phyloP scores from a whole-genome alignment of 2,797 vertebrate species.

The Apogon talboti region DNA sequence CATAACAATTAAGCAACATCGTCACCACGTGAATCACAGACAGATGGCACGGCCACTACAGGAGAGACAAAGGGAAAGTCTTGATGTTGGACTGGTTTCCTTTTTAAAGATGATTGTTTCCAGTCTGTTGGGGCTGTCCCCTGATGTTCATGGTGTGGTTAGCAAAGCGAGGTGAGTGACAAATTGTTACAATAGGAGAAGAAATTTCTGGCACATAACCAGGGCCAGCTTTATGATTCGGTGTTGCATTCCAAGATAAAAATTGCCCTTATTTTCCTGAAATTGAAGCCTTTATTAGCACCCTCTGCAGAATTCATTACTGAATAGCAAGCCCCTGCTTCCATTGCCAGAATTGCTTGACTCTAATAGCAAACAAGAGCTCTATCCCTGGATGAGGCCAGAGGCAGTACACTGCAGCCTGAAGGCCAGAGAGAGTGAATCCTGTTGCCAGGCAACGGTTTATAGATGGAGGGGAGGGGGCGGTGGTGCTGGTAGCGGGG shows the following conservation, averaged over 20 bases:
- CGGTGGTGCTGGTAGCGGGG: constrained; percentile 51
- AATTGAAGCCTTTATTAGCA: constrained; percentile 58
- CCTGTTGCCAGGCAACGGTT: constrained; percentile 86
- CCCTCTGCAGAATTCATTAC: constrained; percentile 56
- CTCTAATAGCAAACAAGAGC: constrained; percentile 65
- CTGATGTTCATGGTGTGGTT: constrained; percentile 34
- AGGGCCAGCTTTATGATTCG: constrained; percentile 22
- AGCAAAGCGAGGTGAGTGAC: constrained; percentile 13
- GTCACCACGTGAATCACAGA: constrained; percentile 68
- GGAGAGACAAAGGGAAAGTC: constrained; percentile 40
- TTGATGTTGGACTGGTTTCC: constrained; percentile 42
- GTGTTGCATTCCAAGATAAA: constrained; percentile 30
- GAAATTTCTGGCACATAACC: constrained; percentile 20
- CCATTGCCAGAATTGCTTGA: constrained; percentile 64
- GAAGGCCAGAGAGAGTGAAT: constrained; percentile 77
- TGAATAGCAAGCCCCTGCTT: constrained; percentile 41
- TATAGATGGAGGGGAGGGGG: constrained; percentile 60
- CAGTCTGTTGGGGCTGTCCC: constrained; percentile 25
- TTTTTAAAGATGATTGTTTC: constrained; percentile 52
- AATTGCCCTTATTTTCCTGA: constrained; percentile 20
- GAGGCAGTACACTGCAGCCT: constrained; percentile 80
- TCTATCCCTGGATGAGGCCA: constrained; percentile 74
- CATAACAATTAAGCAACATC: constrained; percentile 77
- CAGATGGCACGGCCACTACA: constrained; percentile 70
- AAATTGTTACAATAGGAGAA: constrained; percentile 23